Percentiles rank a stretch among this genome's conserved stretches.
Evolutionary conservation across 2,888 invertebrate species (phyloP).

Genomic region (Pheosia tremula): DNA sequence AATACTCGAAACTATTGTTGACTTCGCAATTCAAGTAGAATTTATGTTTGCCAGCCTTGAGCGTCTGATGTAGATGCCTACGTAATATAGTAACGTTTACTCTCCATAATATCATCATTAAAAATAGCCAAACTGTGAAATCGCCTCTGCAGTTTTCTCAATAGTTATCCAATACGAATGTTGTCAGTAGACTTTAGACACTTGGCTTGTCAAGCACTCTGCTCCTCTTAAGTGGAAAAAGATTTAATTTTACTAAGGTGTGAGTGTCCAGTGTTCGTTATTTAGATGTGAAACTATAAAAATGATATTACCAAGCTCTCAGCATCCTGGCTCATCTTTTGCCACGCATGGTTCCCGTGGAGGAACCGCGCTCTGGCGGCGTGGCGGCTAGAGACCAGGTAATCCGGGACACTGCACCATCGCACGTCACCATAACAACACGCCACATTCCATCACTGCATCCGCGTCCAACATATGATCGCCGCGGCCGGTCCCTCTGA

Average conservation of each 20-base stretch:
- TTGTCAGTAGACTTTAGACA: slow-evolving; percentile 31
- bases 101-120: slow-evolving; percentile 67
- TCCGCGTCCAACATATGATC: slow-evolving; percentile 84
- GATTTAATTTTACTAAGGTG: neutral
- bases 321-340: slow-evolving; percentile 89
- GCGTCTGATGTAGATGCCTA: slow-evolving; percentile 50
- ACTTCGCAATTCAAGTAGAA: slow-evolving; percentile 15
- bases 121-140: slow-evolving; percentile 62
- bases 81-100: slow-evolving; percentile 48
- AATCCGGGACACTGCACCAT: slow-evolving; percentile 70
- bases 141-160: slow-evolving; percentile 49
- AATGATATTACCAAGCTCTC: slow-evolving; percentile 88
- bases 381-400: slow-evolving; percentile 65
- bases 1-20: slow-evolving; percentile 1
- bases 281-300: slow-evolving; percentile 47
- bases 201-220: slow-evolving; percentile 9
- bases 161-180: slow-evolving; percentile 43
- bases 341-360: slow-evolving; percentile 85
- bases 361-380: slow-evolving; percentile 72
- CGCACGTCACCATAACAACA: slow-evolving; percentile 78
- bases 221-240: slow-evolving; percentile 14
- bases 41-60: slow-evolving; percentile 48
- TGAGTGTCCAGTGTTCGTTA: slow-evolving; percentile 10
- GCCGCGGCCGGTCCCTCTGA: slow-evolving; percentile 75
- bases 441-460: slow-evolving; percentile 83